These are phyloP conservation scores for Tachysurus vachellii DNA, from an alignment of 2,113 vertebrate genomes.

Conservation along the genomic window DNA sequence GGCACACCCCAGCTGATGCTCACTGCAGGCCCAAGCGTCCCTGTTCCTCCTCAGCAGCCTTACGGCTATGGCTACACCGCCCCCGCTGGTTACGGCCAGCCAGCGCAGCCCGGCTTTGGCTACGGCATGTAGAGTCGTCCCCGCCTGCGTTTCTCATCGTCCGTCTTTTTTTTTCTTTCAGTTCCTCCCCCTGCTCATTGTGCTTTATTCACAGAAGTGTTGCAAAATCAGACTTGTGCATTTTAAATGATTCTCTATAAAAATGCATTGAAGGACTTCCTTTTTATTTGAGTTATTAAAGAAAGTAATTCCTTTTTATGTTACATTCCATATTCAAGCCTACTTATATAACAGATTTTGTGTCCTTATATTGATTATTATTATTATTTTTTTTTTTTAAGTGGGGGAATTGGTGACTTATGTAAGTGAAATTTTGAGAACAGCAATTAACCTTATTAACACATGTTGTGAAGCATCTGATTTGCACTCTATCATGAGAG, in stretches of 20 bases:
- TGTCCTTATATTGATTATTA: slow-evolving; percentile 57
- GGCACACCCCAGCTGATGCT: slow-evolving; percentile 98
- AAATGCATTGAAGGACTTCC: slow-evolving; percentile 87
- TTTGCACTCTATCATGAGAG: slow-evolving; percentile 97
- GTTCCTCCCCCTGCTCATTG: slow-evolving; percentile 87
- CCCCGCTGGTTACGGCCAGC: slow-evolving; percentile 84
- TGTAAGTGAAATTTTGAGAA: slow-evolving; percentile 71
- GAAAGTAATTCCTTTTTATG: slow-evolving; percentile 77
- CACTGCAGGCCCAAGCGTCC: slow-evolving; percentile 91
- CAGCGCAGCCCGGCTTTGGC: slow-evolving; percentile 86
- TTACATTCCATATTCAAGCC: slow-evolving; percentile 94
- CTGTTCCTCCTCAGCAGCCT: slow-evolving; percentile 93
- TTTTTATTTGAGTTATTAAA: slow-evolving; percentile 82
- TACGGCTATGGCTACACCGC: slow-evolving; percentile 92
- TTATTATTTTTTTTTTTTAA: slow-evolving; percentile 56
- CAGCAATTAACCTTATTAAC: slow-evolving; percentile 80
- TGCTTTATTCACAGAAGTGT: slow-evolving; percentile 85
- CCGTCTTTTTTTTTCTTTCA: slow-evolving; percentile 77
- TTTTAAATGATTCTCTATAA: slow-evolving; percentile 74
- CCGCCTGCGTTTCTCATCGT: slow-evolving; percentile 58
- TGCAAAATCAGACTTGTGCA: slow-evolving; percentile 76
- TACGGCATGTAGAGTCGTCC: slow-evolving; percentile 89
- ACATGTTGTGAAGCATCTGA: slow-evolving; percentile 92
- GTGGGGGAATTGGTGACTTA: slow-evolving; percentile 62
- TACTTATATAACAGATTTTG: slow-evolving; percentile 72